These are phyloP conservation scores for Aelia acuminata DNA, from an alignment of 2,888 invertebrate genomes.

Conservation along the genomic window DNA sequence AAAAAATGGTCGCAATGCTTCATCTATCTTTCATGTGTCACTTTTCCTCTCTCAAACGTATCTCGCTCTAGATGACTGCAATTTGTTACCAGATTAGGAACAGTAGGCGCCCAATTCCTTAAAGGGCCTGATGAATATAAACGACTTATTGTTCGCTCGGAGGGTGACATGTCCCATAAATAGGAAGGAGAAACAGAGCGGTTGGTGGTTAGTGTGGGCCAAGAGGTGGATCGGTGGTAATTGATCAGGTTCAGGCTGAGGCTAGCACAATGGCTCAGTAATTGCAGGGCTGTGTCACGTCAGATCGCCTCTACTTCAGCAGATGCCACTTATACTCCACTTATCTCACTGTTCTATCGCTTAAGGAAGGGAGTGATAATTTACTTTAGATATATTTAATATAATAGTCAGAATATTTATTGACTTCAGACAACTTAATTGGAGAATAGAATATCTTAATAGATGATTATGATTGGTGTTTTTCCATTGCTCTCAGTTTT, in stretches of 20 bases:
- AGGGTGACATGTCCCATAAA: background rate
- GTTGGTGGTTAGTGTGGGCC: background rate
- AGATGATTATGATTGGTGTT: too few species aligned
- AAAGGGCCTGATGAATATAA: slow-evolving; percentile 10
- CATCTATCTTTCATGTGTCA: background rate
- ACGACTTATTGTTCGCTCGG: background rate
- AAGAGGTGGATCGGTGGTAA: slow-evolving; percentile 1
- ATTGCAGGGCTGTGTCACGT: background rate
- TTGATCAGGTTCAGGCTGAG: background rate
- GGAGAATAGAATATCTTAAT: too few species aligned
- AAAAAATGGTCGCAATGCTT: background rate
- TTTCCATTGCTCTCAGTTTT: too few species aligned
- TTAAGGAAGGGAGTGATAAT: background rate
- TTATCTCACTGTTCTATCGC: background rate
- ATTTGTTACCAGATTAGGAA: background rate
- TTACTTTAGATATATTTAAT: background rate
- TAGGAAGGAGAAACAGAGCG: background rate
- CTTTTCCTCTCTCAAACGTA: background rate
- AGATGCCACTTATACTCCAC: background rate
- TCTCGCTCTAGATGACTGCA: background rate
- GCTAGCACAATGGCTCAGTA: background rate
- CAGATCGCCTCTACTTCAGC: background rate
- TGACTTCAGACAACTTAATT: too few species aligned
- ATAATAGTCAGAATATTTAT: too few species aligned
- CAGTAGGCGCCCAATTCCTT: background rate